These are phyloP conservation scores for Ceyx cyanopectus DNA, from an alignment of 2,113 vertebrate genomes.

Conservation along the genomic window DNA sequence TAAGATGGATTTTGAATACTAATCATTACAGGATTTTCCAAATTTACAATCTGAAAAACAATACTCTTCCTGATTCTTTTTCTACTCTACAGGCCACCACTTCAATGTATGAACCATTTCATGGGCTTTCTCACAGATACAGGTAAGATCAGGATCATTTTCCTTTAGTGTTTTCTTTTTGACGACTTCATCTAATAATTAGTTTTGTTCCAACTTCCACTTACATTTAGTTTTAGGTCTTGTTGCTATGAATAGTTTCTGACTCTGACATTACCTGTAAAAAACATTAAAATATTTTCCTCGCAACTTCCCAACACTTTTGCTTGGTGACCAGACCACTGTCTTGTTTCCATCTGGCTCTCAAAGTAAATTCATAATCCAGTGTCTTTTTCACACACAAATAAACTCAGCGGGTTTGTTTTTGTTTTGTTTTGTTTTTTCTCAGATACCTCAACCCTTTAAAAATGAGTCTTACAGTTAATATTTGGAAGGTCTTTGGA, in stretches of 20 bases:
- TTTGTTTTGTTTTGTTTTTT: neutral
- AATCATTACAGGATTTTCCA: neutral
- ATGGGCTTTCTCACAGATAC: neutral
- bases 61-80: neutral
- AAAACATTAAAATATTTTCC: neutral
- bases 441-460: neutral
- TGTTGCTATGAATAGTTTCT: neutral
- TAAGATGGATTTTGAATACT: fast-evolving
- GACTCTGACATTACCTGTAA: neutral
- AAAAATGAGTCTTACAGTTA: constrained; percentile 4
- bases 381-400: neutral
- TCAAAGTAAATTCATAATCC: neutral
- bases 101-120: neutral
- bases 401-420: neutral
- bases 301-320: neutral
- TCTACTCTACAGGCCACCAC: neutral
- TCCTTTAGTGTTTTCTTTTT: neutral
- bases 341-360: neutral
- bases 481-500: neutral
- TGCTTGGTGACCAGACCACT: neutral
- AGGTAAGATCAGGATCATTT: neutral
- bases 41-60: neutral
- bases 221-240: neutral
- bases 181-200: neutral
- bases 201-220: neutral